These are phyloP conservation scores for Pristionchus japonicus DNA, from an alignment of 2,888 invertebrate genomes.

Conservation along the genomic window DNA sequence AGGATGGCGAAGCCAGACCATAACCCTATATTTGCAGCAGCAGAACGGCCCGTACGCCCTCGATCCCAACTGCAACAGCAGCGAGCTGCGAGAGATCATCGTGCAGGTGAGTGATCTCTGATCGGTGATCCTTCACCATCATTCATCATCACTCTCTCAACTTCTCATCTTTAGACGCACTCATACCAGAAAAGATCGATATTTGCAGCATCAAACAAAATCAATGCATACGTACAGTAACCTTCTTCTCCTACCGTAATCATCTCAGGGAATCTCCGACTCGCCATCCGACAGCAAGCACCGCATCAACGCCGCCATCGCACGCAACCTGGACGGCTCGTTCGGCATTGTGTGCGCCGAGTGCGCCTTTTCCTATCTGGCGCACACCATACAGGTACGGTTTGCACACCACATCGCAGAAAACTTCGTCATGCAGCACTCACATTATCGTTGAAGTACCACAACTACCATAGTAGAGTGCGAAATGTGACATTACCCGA, in stretches of 20 bases:
- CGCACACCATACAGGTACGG: slow-evolving; percentile 42
- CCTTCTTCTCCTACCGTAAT: too few relatives aligned
- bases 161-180: too few relatives aligned
- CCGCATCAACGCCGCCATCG: slow-evolving; percentile 31
- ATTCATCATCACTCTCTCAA: too few relatives aligned
- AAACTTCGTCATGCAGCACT: too few relatives aligned
- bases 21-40: slow-evolving; percentile 20
- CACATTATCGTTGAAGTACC: too few relatives aligned
- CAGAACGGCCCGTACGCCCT: slow-evolving; percentile 26
- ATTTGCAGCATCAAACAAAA: too few relatives aligned
- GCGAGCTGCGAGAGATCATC: slow-evolving; percentile 47
- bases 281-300: slow-evolving; percentile 27
- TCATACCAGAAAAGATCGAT: too few relatives aligned
- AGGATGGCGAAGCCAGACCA: too few relatives aligned
- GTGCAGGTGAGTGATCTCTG: slow-evolving; percentile 24
- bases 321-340: slow-evolving; percentile 19
- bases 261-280: slow-evolving; percentile 29
- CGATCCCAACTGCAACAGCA: slow-evolving; percentile 45
- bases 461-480: too few relatives aligned
- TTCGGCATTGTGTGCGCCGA: slow-evolving; percentile 30
- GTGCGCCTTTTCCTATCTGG: slow-evolving; percentile 39
- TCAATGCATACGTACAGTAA: too few relatives aligned
- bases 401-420: neutral
- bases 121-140: neutral
- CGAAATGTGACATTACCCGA: too few relatives aligned